A percentile compares a stretch with the other conserved stretches of the same genome.
These are phyloP conservation scores for Montipora capricornis DNA, from an alignment of 64 coral and sea anemone genomes.

Conservation along the genomic window DNA sequence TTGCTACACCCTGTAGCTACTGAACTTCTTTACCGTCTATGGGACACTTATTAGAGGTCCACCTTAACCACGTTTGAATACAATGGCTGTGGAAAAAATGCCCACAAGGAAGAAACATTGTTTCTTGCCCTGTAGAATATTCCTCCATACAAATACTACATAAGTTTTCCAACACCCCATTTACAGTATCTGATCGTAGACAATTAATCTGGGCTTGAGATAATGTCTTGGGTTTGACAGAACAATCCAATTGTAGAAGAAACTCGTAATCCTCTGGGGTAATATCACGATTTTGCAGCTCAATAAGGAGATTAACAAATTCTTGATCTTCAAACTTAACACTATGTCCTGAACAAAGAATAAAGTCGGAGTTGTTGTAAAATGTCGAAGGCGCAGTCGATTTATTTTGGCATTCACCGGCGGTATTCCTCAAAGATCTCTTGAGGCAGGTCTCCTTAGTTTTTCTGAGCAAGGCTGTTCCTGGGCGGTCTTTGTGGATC, in stretches of 20 bases:
- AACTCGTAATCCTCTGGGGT: constrained; percentile 92
- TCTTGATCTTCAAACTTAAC: constrained; percentile 52
- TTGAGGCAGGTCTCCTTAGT: not conserved
- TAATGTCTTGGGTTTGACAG: constrained; percentile 70
- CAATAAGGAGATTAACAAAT: constrained; percentile 64
- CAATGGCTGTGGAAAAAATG: constrained; percentile 83
- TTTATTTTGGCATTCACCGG: not conserved
- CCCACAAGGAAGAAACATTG: constrained; percentile 75
- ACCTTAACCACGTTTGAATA: constrained; percentile 78
- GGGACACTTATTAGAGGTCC: constrained; percentile 82
- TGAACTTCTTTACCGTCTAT: constrained; percentile 76
- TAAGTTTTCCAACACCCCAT: constrained; percentile 9
- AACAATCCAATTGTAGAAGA: constrained; percentile 74
- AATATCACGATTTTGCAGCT: constrained; percentile 85
- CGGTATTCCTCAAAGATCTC: not conserved
- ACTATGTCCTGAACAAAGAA: constrained; percentile 32
- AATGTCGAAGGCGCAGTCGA: not conserved
- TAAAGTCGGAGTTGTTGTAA: constrained; percentile 44
- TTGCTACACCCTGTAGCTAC: not conserved
- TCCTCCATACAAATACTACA: constrained; percentile 93
- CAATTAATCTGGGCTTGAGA: constrained; percentile 54
- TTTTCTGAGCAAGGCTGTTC: not conserved
- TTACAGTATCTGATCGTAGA: constrained; percentile 62
- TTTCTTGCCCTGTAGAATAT: constrained; percentile 50
- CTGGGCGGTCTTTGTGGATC: not conserved